These are phyloP conservation scores for Chrysemys picta DNA, from an alignment of 2,113 vertebrate genomes.

Conservation along the genomic window DNA sequence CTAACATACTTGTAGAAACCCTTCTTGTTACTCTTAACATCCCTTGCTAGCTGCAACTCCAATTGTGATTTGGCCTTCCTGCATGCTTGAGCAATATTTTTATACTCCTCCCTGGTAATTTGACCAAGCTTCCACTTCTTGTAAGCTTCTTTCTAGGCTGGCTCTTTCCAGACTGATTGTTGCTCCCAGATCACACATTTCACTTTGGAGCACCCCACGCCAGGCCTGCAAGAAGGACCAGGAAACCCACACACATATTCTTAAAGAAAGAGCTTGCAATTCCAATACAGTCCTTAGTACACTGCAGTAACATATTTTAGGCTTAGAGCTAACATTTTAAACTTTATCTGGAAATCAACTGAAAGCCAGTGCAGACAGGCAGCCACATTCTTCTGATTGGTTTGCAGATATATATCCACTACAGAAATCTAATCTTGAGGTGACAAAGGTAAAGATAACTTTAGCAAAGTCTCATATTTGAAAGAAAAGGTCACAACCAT, in stretches of 20 bases:
- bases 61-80: no score
- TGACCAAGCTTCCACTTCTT: no score
- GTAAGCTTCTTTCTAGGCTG: background rate
- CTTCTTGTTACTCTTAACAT: no score
- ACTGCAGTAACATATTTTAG: background rate
- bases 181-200: background rate
- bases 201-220: background rate
- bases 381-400: background rate
- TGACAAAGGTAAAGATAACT: background rate
- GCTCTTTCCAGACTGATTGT: background rate
- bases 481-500: background rate
- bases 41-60: no score
- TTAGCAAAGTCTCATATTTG: background rate
- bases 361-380: background rate
- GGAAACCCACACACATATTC: background rate
- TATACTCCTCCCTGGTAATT: no score
- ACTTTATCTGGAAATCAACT: background rate
- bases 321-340: background rate
- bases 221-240: background rate
- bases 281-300: background rate
- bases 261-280: background rate
- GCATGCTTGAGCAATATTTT: no score
- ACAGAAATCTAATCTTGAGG: background rate
- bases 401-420: background rate
- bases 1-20: no score